Conservation (phyloP, 1,140 invertebrate species). For the Drosophila leontia region DNA sequence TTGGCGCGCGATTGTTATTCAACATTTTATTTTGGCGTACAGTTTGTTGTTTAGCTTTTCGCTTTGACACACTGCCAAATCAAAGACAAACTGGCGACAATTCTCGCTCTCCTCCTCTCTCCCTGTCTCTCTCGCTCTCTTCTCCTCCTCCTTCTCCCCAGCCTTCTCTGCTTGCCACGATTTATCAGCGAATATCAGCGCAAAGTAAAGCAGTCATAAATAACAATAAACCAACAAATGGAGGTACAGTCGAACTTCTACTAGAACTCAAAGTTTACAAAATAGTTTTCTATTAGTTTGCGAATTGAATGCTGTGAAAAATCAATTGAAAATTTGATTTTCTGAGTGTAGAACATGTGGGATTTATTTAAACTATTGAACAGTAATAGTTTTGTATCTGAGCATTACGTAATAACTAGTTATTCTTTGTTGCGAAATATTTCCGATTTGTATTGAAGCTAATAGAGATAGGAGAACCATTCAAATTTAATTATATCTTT, state of each 20-base stretch:
- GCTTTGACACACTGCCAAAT: conserved; percentile 53
- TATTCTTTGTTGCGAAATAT: no score
- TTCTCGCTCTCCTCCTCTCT: background rate
- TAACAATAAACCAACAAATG: conserved; percentile 23
- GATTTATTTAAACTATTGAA: background rate
- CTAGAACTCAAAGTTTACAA: conserved; percentile 6
- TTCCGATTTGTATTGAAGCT: no score
- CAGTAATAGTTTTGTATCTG: background rate
- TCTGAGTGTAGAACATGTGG: no score
- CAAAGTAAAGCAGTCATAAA: conserved; percentile 24
- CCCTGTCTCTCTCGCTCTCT: conserved; percentile 4
- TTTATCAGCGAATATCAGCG: conserved; percentile 34
- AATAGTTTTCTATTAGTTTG: background rate
- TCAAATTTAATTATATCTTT: no score
- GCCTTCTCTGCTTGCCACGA: conserved; percentile 17
- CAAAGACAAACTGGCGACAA: conserved; percentile 59
- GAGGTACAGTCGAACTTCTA: conserved; percentile 29
- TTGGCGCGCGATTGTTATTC: conserved; percentile 75
- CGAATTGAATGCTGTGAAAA: background rate
- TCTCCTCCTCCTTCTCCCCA: background rate
- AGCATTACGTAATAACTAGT: no score
- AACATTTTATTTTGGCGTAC: conserved; percentile 54
- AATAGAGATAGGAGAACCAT: no score
- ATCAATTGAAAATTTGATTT: background rate
- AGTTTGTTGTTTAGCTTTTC: conserved; percentile 47